Evolutionary conservation across 2,888 invertebrate genomes (phyloP).

Genomic region (Drosophila emarginata): DNA sequence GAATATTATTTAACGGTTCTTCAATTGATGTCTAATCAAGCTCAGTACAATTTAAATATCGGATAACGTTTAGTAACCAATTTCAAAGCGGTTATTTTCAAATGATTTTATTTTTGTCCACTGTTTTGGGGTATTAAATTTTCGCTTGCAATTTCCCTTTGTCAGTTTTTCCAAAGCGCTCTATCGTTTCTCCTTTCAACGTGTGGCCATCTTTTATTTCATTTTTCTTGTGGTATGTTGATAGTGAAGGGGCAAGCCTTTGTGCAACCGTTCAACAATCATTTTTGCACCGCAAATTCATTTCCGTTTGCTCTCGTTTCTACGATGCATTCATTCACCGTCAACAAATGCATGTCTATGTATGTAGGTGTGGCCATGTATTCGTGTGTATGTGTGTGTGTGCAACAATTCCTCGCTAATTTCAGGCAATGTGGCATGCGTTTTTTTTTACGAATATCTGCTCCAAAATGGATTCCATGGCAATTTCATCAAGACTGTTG

Average conservation of each 20-base stretch:
- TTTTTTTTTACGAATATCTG: constrained; percentile 25
- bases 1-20: too few relatives aligned
- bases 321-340: constrained; percentile 4
- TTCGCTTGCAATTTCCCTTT: constrained; percentile 50
- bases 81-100: neutral
- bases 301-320: constrained; percentile 61
- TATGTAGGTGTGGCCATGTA: neutral
- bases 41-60: too few relatives aligned
- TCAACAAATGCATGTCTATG: neutral
- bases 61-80: neutral
- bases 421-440: constrained; percentile 52
- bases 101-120: constrained; percentile 25
- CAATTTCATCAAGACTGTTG: constrained; percentile 4
- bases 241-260: constrained; percentile 41
- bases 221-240: constrained; percentile 14
- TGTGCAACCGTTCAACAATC: constrained; percentile 70
- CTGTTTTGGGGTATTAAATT: constrained; percentile 48
- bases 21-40: too few relatives aligned
- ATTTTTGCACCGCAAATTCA: constrained; percentile 72
- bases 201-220: constrained; percentile 48
- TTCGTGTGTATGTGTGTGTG: constrained; percentile 24
- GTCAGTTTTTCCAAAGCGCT: constrained; percentile 15
- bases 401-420: constrained; percentile 64
- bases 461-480: constrained; percentile 51
- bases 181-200: constrained; percentile 20